phyloP scores from a whole-genome alignment of 2,888 invertebrate species.

The Trichopria drosophilae region DNA sequence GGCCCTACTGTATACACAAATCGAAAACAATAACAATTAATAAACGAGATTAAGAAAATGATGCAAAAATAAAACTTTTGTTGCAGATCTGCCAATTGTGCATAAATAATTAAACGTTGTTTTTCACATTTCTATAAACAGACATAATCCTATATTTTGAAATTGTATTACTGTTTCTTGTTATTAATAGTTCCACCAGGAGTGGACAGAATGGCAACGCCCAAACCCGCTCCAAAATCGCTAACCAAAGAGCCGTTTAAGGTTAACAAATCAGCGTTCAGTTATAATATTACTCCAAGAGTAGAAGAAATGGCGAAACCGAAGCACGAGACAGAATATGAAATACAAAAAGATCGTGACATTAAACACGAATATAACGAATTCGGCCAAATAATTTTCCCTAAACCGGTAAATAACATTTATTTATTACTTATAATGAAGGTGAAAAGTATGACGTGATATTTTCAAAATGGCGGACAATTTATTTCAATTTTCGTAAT shows the following conservation, averaged over 20 bases:
- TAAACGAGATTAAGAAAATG: too few species aligned
- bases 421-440: background rate
- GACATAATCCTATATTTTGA: constrained; percentile 4
- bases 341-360: constrained; percentile 16
- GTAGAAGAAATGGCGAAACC: constrained; percentile 40
- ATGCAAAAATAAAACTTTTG: too few species aligned
- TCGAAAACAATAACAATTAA: too few species aligned
- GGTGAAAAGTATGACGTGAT: constrained; percentile 39
- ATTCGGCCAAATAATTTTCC: constrained; percentile 40
- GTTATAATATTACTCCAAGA: constrained; percentile 31
- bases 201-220: constrained; percentile 32
- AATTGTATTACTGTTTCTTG: background rate
- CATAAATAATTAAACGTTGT: too few species aligned
- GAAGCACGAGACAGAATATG: constrained; percentile 24
- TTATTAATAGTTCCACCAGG: constrained; percentile 36
- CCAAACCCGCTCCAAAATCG: constrained; percentile 10
- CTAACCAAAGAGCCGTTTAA: constrained; percentile 34
- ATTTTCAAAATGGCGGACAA: constrained; percentile 37
- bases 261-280: constrained; percentile 40
- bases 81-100: too few species aligned
- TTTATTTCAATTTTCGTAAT: too few species aligned
- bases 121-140: background rate
- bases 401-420: constrained; percentile 37
- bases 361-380: constrained; percentile 42
- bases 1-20: too few species aligned